These are phyloP conservation scores for Stigmatopora argus DNA, from an alignment of 2,113 vertebrate species.

Conservation along the genomic window DNA sequence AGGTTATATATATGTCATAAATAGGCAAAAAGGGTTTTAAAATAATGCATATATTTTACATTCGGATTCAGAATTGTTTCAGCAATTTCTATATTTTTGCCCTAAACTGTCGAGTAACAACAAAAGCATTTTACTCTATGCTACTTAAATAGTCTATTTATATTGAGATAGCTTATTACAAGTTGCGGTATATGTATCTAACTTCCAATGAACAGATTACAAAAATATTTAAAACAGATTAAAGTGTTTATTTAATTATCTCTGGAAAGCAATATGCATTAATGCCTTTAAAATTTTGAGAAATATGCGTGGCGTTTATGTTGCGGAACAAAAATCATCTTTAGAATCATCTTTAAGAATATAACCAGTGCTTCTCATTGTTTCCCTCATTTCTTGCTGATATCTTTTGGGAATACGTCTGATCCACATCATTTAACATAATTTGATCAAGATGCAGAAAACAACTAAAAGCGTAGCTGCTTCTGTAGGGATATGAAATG, in stretches of 20 bases:
- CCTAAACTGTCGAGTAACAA: neutral
- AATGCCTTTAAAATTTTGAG: neutral
- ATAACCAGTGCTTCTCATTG: neutral
- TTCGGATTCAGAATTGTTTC: neutral
- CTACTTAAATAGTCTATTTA: too few species aligned
- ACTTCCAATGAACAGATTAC: too few species aligned
- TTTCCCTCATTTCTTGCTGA: neutral
- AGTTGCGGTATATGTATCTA: too few species aligned
- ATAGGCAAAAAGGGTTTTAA: too few species aligned
- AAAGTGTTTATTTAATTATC: neutral
- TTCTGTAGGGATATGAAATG: slow-evolving; percentile 29
- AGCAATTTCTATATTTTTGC: neutral
- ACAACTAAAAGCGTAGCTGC: slow-evolving; percentile 29
- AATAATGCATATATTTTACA: too few species aligned
- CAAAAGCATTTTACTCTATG: neutral
- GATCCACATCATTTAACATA: slow-evolving; percentile 42
- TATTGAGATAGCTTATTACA: too few species aligned
- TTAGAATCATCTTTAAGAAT: neutral
- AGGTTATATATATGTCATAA: too few species aligned
- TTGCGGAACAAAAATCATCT: neutral
- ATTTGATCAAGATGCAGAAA: slow-evolving; percentile 36
- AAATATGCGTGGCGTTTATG: neutral
- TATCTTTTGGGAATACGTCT: neutral
- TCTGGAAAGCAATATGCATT: neutral
- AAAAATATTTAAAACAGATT: too few species aligned